Evolutionary conservation across 2,797 vertebrate species (phyloP), one percentile per base, ranked within the genome.

Genomic region (Euphonia xanthogaster): DNA sequence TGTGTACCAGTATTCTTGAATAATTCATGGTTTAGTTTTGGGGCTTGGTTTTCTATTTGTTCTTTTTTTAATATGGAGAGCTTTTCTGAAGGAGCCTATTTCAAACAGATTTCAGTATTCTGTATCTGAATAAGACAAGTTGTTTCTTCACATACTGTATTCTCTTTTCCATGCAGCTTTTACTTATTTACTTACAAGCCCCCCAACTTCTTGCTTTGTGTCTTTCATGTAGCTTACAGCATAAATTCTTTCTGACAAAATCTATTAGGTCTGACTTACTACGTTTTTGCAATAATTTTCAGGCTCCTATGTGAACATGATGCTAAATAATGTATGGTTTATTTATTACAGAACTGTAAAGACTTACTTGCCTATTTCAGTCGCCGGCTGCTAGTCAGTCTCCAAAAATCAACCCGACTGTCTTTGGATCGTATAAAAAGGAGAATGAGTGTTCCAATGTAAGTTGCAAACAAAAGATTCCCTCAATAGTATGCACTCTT

Each of bases 371-470:
- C 97, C 33, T 97, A 96, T 97, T 98, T 98, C 88, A 98, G 97
- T 88, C 94, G 96, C 77, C 98, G 98, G 68, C 91, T 99, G 68
- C 92, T 98, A 25, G 96, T 98, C 67, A 98, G 98, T 82, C 97
- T 99, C 55, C 97, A 98, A 90, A 98, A 97, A 97, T 95, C 98
- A 28, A 98, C 98, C 21, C 96, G 88, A 9, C 78, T 98, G 58
- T 98, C 99, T 90, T 92, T 99, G 96, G 97, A 98, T 67, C 97
- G 94, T 44, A 93, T 99, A 93, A 98, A 97, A 97, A 98, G 73
- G 92, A 98, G 98, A 97, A 96, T 99, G 92, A 97, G 93, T 96
- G 87, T 97, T 87, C 48, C 93, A 81, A 94, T 68, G 98, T 98
- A 97, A 98, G 97, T 97, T 84, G 54, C n/a, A 92, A 90, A 82